phyloP scores from a whole-genome alignment of 2,888 invertebrate genomes.

The Synergus laeviventris region DNA sequence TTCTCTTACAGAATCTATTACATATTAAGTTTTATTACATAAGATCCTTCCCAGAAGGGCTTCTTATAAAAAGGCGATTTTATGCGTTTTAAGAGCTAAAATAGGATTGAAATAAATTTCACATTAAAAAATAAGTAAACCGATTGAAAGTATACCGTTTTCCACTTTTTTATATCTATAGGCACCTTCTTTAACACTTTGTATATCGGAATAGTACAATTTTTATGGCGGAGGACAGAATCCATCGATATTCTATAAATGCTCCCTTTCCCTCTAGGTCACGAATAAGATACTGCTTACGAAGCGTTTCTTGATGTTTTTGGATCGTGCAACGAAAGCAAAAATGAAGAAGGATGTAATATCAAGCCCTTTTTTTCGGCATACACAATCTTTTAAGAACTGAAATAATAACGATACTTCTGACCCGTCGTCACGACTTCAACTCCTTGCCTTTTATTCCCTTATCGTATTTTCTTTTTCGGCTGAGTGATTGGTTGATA shows the following conservation, averaged over 20 bases:
- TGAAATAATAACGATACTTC: neutral
- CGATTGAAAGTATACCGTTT: too few species aligned
- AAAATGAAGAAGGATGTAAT: neutral
- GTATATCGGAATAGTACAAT: neutral
- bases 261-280: neutral
- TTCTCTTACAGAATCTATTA: too few species aligned
- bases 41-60: too few species aligned
- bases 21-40: too few species aligned
- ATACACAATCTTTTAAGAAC: slow-evolving; percentile 7
- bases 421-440: neutral
- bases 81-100: too few species aligned
- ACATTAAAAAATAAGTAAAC: too few species aligned
- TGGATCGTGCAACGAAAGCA: neutral
- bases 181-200: neutral
- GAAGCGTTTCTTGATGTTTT: neutral
- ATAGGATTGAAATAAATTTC: too few species aligned
- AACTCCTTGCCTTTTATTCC: neutral
- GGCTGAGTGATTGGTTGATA: neutral
- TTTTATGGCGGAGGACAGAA: neutral
- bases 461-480: neutral
- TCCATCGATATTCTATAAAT: neutral
- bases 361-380: neutral
- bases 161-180: too few species aligned
- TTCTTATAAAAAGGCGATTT: too few species aligned
- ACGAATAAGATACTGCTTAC: neutral